A percentile compares a stretch with the other conserved stretches of the same genome.
phyloP scores from a whole-genome alignment of 1,140 invertebrate genomes.

The Brachionus manjavacas region DNA sequence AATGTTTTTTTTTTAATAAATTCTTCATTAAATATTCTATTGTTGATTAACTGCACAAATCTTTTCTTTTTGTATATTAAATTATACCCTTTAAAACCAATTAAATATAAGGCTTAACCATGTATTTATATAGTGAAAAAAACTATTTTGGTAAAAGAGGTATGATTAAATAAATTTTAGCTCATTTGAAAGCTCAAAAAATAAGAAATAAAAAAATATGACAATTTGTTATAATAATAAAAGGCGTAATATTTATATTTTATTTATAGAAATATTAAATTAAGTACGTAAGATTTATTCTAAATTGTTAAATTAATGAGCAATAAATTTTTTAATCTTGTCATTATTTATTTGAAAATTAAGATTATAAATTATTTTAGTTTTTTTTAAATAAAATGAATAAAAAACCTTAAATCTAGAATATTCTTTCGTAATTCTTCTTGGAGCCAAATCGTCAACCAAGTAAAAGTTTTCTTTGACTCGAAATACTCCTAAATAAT shows the following conservation, averaged over 20 bases:
- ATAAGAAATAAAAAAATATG: not conserved
- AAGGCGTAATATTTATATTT: not conserved
- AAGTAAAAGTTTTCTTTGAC: not conserved
- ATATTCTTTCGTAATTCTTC: not conserved
- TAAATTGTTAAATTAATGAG: not conserved
- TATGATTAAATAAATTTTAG: not conserved
- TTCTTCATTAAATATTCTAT: not conserved
- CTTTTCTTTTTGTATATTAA: not conserved
- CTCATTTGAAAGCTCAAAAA: not conserved
- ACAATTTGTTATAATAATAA: not conserved
- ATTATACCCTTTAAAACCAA: not conserved
- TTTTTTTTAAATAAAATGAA: constrained; percentile 1
- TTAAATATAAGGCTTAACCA: not conserved
- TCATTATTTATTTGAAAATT: not conserved
- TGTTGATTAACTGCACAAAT: not conserved
- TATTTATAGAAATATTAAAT: not conserved
- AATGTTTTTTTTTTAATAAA: not conserved
- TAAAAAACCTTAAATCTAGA: not conserved
- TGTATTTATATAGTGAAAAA: not conserved
- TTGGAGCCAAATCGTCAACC: not conserved
- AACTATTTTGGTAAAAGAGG: not conserved
- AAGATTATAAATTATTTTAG: not conserved
- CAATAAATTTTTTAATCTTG: not conserved
- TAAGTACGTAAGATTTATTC: not conserved
- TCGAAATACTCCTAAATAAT: not conserved